These are phyloP conservation scores for Coenonympha glycerion DNA, from an alignment of 2,888 invertebrate genomes.

Conservation along the genomic window DNA sequence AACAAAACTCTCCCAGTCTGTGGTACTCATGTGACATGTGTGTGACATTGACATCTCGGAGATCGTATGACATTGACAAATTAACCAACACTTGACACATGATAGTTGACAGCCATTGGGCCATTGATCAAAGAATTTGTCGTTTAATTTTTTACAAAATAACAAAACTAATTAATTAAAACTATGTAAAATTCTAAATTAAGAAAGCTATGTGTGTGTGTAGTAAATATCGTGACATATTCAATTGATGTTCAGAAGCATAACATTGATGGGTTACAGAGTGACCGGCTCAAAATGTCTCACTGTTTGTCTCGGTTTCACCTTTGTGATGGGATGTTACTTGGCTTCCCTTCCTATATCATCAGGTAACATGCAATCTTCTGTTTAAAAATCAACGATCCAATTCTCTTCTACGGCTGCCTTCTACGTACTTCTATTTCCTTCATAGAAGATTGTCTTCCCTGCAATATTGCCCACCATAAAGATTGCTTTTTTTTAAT, in stretches of 20 bases:
- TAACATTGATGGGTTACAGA: conserved; percentile 60
- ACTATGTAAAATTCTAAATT: conserved; percentile 1
- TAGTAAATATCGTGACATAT: neutral
- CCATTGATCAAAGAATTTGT: no score
- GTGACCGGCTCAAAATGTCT: conserved; percentile 61
- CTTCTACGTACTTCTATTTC: no score
- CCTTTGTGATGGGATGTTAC: conserved; percentile 66
- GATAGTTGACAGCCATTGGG: no score
- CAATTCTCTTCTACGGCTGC: neutral
- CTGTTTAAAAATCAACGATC: neutral
- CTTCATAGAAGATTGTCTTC: no score
- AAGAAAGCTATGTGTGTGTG: neutral
- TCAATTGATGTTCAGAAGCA: conserved; percentile 44
- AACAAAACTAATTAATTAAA: neutral
- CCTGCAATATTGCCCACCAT: no score
- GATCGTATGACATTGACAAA: no score
- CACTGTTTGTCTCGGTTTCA: conserved; percentile 54
- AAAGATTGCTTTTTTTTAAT: no score
- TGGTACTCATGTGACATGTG: no score
- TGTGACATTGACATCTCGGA: no score
- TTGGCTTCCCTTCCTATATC: conserved; percentile 61
- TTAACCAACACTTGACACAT: no score
- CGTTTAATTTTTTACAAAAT: no score
- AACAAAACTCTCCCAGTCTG: no score
- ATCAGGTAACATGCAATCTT: conserved; percentile 19